These are phyloP conservation scores for Zelostemma sp. DNA, from an alignment of 1,140 invertebrate species.

Conservation along the genomic window DNA sequence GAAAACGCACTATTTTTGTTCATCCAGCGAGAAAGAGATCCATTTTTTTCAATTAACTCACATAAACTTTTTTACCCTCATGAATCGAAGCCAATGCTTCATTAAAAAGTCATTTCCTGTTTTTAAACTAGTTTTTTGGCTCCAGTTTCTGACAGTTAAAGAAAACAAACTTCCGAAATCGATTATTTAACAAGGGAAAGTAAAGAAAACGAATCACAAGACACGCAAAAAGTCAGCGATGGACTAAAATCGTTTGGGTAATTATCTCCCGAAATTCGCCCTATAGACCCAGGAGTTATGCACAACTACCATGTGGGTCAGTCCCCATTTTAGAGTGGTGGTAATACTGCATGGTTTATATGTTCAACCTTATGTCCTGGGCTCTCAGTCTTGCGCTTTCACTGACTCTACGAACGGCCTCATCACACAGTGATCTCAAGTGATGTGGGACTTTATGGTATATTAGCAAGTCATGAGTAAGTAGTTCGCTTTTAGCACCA, in stretches of 20 bases:
- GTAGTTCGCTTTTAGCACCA: no score
- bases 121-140: no score
- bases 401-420: constrained; percentile 54
- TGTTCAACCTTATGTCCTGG: constrained; percentile 57
- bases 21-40: no score
- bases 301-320: constrained; percentile 45
- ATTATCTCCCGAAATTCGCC: constrained; percentile 18
- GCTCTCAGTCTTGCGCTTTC: constrained; percentile 68
- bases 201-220: no score
- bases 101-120: no score
- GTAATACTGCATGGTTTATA: constrained; percentile 66
- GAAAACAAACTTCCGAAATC: no score
- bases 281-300: constrained; percentile 28
- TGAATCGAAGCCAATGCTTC: no score
- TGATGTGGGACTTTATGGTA: constrained; percentile 35
- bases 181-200: no score
- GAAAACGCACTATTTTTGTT: no score
- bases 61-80: no score
- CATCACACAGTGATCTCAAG: constrained; percentile 42
- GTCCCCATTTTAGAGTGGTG: constrained; percentile 50
- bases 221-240: background rate
- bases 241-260: constrained; percentile 13
- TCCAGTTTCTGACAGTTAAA: no score
- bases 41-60: no score
- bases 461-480: constrained; percentile 14